Conservation (phyloP, 92 coral and sea anemone species). For the Blastomussa wellsi region DNA sequence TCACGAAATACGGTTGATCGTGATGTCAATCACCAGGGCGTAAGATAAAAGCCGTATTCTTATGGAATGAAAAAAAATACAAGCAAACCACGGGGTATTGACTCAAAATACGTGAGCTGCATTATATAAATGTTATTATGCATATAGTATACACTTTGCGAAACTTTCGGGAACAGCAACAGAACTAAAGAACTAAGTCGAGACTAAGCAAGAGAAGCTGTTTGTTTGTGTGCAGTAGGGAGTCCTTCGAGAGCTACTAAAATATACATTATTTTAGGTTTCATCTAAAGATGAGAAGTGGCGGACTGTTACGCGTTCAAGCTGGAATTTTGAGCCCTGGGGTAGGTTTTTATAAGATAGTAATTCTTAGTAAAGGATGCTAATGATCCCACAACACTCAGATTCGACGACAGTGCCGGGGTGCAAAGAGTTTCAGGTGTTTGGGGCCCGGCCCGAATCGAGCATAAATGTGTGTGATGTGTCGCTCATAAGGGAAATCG, state of each 20-base stretch:
- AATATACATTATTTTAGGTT: slow-evolving; percentile 43
- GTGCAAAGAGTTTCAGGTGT: not conserved
- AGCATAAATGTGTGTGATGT: not conserved
- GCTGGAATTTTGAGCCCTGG: slow-evolving; percentile 70
- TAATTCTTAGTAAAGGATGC: not conserved
- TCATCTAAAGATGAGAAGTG: slow-evolving; percentile 86
- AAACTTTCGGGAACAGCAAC: not conserved
- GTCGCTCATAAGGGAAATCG: too few relatives aligned
- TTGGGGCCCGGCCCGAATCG: not conserved
- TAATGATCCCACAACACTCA: not conserved
- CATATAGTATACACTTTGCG: not conserved
- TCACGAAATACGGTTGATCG: not conserved
- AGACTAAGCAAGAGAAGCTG: not conserved
- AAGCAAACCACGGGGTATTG: not conserved
- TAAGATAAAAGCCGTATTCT: not conserved
- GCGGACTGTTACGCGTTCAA: slow-evolving; percentile 81
- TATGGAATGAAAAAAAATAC: not conserved
- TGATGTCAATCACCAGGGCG: not conserved
- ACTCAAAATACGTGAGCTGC: not conserved
- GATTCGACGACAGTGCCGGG: not conserved
- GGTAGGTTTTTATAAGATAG: slow-evolving; percentile 38
- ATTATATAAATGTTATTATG: not conserved
- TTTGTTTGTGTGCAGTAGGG: too few relatives aligned
- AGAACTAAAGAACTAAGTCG: too few relatives aligned
- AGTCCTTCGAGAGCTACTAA: not conserved